Percentiles rank a stretch among this genome's conserved stretches.
phyloP scores from a whole-genome alignment of 2,888 invertebrate species.

The Choristoneura rosaceana region DNA sequence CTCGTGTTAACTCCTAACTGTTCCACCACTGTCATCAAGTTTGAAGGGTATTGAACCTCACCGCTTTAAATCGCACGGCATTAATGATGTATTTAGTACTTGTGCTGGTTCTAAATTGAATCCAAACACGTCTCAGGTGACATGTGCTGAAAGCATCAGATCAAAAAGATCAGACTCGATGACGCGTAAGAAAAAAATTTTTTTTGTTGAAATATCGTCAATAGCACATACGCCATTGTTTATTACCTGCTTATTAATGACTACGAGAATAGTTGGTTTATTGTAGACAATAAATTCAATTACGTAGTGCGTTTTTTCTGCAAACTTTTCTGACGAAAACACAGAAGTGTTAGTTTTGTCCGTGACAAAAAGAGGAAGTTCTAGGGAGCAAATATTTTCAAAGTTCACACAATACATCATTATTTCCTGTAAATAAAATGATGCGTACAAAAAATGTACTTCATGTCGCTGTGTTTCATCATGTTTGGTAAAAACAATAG shows the following conservation, averaged over 20 bases:
- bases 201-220: neutral
- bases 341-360: neutral
- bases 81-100: neutral
- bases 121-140: neutral
- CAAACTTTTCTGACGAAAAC: neutral
- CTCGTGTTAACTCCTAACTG: neutral
- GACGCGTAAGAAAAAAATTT: neutral
- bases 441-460: neutral
- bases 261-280: neutral
- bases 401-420: neutral
- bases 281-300: neutral
- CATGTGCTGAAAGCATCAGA: neutral
- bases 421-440: conserved; percentile 14
- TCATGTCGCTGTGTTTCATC: neutral
- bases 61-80: neutral
- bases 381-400: conserved; percentile 3
- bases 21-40: neutral
- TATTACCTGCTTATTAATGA: neutral
- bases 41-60: neutral
- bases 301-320: neutral
- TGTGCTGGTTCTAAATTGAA: neutral
- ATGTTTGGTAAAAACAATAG: conserved; percentile 15
- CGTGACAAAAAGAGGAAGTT: neutral
- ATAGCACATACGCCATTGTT: neutral
- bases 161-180: neutral